These are phyloP conservation scores for Helicoverpa assulta DNA, from an alignment of 2,888 invertebrate species.

Conservation along the genomic window DNA sequence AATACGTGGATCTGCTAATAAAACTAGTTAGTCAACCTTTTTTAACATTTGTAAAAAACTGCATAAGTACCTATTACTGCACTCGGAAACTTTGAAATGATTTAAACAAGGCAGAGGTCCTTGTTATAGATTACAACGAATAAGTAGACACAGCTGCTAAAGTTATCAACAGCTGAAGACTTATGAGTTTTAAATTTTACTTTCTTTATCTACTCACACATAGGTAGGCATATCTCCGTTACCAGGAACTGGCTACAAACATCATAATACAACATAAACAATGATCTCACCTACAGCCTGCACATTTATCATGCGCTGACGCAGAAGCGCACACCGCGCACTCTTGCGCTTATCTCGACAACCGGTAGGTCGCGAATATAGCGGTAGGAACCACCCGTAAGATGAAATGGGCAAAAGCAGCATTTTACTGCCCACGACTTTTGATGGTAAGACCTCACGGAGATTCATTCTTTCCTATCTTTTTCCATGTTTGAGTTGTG, in stretches of 20 bases:
- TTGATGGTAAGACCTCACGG: neutral
- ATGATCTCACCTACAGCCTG: conserved; percentile 65
- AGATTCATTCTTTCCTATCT: neutral
- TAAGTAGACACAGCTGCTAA: conserved; percentile 5
- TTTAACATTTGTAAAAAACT: conserved; percentile 11
- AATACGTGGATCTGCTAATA: conserved; percentile 6
- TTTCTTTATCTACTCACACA: conserved; percentile 19
- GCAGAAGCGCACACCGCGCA: conserved; percentile 44
- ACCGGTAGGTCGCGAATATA: conserved; percentile 41
- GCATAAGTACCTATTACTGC: too few relatives aligned
- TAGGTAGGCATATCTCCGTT: conserved; percentile 46
- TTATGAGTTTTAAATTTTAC: conserved; percentile 13
- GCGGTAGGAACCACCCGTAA: conserved; percentile 31
- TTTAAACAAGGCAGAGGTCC: neutral
- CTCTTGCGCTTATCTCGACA: conserved; percentile 50
- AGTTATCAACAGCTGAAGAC: conserved; percentile 10
- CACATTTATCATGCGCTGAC: conserved; percentile 58
- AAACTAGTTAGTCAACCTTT: conserved; percentile 14
- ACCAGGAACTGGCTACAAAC: conserved; percentile 60
- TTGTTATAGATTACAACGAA: neutral
- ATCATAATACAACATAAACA: conserved; percentile 65
- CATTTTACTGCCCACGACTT: conserved; percentile 16
- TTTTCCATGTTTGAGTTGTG: neutral
- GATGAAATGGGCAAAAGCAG: conserved; percentile 20
- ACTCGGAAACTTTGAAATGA: neutral